A percentile compares a stretch with the other conserved stretches of the same genome.
Evolutionary conservation across 2,797 vertebrate species (phyloP).

Genomic region (Austrolebias charrua): DNA sequence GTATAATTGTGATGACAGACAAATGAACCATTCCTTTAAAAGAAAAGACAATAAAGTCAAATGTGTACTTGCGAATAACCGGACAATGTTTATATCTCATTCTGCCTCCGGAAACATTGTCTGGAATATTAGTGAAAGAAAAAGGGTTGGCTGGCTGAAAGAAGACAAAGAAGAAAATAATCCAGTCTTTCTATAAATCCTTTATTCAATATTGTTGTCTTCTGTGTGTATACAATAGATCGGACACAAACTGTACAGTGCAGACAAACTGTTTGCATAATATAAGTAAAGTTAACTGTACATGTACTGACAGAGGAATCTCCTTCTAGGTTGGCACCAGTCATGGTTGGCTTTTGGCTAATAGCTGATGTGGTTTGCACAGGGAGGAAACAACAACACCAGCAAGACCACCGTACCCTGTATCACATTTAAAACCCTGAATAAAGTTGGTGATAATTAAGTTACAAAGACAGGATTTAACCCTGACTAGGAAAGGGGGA

Average conservation of each 20-base stretch:
- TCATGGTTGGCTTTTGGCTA: conserved; percentile 38
- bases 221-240: conserved; percentile 88
- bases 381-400: conserved; percentile 9
- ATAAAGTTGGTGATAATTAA: not conserved
- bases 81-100: too few species aligned
- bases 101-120: not conserved
- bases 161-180: too few species aligned
- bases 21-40: too few species aligned
- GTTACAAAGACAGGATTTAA: not conserved
- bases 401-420: not conserved
- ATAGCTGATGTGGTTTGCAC: conserved; percentile 57
- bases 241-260: conserved; percentile 92
- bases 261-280: conserved; percentile 93
- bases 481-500: too few species aligned
- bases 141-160: too few species aligned
- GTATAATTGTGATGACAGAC: too few species aligned
- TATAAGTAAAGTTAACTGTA: conserved; percentile 87
- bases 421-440: not conserved
- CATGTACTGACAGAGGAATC: conserved; percentile 69
- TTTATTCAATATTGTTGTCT: conserved; percentile 89
- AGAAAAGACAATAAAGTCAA: too few species aligned
- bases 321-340: conserved; percentile 46
- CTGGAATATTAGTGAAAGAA: too few species aligned
- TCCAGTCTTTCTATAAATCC: conserved; percentile 82
- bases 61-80: too few species aligned